Conservation (phyloP, 2,113 vertebrate species). For the Ictidomys tridecemlineatus region DNA sequence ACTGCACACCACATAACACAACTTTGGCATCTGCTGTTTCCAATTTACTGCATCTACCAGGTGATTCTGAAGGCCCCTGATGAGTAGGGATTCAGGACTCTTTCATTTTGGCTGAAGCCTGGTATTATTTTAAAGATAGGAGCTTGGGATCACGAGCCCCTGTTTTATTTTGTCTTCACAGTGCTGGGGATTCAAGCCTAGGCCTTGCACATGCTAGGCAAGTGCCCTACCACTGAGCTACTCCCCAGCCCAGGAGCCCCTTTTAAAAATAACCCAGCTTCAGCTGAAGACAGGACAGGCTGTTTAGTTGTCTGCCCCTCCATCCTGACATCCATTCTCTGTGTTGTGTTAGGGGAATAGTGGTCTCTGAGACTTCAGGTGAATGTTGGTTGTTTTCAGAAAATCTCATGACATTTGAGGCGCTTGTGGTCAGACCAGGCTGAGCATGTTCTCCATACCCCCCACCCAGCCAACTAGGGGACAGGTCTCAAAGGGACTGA, state of each 20-base stretch:
- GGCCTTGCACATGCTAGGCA: not conserved
- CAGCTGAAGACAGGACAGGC: not conserved
- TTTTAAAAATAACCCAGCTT: not conserved
- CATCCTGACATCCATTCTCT: no score
- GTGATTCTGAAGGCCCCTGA: not conserved
- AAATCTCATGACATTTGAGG: not conserved
- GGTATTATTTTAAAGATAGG: not conserved
- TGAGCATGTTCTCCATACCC: no score
- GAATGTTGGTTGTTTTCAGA: not conserved
- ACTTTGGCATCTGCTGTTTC: not conserved
- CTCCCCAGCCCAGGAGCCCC: not conserved
- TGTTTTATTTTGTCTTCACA: not conserved
- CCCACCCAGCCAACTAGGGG: not conserved
- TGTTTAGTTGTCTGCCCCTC: not conserved
- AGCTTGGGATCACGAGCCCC: not conserved
- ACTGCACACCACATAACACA: rapidly evolving
- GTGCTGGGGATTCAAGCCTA: not conserved
- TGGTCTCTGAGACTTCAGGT: not conserved
- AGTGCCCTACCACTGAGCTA: not conserved
- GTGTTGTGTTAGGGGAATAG: not conserved
- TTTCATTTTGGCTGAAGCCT: not conserved
- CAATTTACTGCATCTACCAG: not conserved
- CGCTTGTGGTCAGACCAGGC: not conserved
- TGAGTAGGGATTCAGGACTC: not conserved
- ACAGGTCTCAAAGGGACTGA: not conserved